A percentile compares a stretch with the other conserved stretches of the same genome.
Evolutionary conservation across 2,888 invertebrate genomes (phyloP).

Genomic region (Pyrocoelia pectoralis): DNA sequence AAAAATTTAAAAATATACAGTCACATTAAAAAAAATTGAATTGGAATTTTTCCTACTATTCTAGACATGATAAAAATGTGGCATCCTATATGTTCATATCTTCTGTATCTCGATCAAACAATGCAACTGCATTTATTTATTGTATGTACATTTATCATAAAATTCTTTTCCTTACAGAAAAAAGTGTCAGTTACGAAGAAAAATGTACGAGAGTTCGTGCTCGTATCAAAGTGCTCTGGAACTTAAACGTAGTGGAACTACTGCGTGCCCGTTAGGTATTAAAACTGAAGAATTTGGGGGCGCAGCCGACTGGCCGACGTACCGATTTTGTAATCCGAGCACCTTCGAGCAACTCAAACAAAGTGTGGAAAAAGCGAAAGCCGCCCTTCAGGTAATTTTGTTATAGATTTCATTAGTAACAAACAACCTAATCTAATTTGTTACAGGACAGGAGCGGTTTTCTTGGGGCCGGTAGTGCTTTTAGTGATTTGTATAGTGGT

Average conservation of each 20-base stretch:
- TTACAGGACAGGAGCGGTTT: constrained; percentile 73
- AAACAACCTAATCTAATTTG: constrained; percentile 8
- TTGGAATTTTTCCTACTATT: no score
- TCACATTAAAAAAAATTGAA: no score
- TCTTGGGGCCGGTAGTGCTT: constrained; percentile 75
- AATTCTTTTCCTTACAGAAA: constrained; percentile 49
- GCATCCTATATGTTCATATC: no score
- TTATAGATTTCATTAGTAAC: background rate
- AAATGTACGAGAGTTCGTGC: constrained; percentile 94
- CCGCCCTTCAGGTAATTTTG: constrained; percentile 72
- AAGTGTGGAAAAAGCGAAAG: constrained; percentile 90
- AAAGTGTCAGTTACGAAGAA: constrained; percentile 57
- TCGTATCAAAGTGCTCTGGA: constrained; percentile 76
- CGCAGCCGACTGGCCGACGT: constrained; percentile 74
- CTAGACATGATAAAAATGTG: no score
- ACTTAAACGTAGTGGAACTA: constrained; percentile 54
- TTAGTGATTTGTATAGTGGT: constrained; percentile 72
- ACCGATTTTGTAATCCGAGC: constrained; percentile 82
- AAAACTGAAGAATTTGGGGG: constrained; percentile 62
- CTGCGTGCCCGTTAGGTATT: constrained; percentile 53
- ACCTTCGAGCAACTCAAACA: constrained; percentile 91
- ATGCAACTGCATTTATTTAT: no score
- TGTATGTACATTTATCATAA: no score
- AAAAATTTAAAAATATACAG: no score
- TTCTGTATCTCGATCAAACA: no score